Evolutionary conservation across 2,113 vertebrate species (phyloP).

Genomic region (Cynocephalus volans): DNA sequence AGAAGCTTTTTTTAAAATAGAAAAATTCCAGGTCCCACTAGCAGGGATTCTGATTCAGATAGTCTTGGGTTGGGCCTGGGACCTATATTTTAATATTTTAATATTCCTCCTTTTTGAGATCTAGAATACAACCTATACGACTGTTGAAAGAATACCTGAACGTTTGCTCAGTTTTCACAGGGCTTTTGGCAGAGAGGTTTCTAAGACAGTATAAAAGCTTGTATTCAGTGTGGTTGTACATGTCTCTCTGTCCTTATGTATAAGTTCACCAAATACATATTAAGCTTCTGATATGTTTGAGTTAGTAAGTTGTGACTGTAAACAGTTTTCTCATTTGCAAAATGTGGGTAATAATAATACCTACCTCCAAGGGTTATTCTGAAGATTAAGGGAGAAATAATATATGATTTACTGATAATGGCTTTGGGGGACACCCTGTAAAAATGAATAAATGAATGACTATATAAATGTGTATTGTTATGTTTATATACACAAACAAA

Average conservation of each 20-base stretch:
- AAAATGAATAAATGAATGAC: background rate
- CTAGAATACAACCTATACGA: background rate
- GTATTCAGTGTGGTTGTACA: background rate
- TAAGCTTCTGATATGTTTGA: background rate
- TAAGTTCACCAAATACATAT: background rate
- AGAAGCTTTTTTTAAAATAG: background rate
- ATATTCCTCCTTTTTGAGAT: conserved; percentile 1
- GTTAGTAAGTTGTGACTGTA: background rate
- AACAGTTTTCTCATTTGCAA: background rate
- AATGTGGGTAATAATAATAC: background rate
- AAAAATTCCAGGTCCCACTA: background rate
- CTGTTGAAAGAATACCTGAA: background rate
- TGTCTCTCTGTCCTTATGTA: background rate
- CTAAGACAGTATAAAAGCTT: background rate
- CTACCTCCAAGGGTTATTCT: background rate
- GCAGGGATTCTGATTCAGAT: background rate
- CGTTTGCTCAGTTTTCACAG: background rate
- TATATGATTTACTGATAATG: background rate
- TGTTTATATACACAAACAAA: background rate
- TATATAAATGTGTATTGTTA: background rate
- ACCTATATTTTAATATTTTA: conserved; percentile 3
- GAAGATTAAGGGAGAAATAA: conserved; percentile 20
- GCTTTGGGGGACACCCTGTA: background rate
- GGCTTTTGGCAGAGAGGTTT: background rate
- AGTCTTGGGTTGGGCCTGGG: background rate